Evolutionary conservation across 1,140 invertebrate species (phyloP).

Genomic region (Pseudomyrmex cubaensis): DNA sequence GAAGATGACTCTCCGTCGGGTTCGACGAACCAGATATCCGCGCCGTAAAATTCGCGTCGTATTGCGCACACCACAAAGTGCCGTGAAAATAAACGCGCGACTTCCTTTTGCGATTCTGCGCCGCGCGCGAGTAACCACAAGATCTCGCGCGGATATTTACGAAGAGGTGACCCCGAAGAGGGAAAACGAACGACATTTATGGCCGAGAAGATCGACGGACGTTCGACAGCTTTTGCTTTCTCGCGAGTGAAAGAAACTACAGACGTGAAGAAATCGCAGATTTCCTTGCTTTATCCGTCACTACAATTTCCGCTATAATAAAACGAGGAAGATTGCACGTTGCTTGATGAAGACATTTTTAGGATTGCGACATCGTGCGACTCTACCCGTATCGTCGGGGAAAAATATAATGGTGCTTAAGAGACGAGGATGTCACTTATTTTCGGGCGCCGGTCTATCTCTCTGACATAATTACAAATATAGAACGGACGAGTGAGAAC

Average conservation of each 20-base stretch:
- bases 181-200: constrained; percentile 73
- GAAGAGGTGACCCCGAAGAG: constrained; percentile 60
- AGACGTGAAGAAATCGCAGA: constrained; percentile 4
- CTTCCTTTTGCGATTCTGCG: constrained; percentile 33
- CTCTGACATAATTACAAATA: constrained; percentile 77
- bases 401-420: constrained; percentile 14
- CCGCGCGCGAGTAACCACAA: constrained; percentile 55
- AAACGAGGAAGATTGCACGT: constrained; percentile 9
- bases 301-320: neutral
- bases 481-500: constrained; percentile 72
- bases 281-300: neutral
- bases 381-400: neutral
- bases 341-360: constrained; percentile 25
- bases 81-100: constrained; percentile 72
- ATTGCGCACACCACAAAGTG: constrained; percentile 57
- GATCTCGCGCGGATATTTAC: constrained; percentile 71
- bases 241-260: constrained; percentile 55
- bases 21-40: constrained; percentile 58
- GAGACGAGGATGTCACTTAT: constrained; percentile 45
- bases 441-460: constrained; percentile 42
- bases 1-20: neutral
- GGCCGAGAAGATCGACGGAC: constrained; percentile 70
- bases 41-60: constrained; percentile 58
- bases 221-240: constrained; percentile 73
- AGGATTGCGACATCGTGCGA: constrained; percentile 5